Evolutionary conservation across 2,113 vertebrate species (phyloP).

Genomic region (Tychaedon coryphoeus): DNA sequence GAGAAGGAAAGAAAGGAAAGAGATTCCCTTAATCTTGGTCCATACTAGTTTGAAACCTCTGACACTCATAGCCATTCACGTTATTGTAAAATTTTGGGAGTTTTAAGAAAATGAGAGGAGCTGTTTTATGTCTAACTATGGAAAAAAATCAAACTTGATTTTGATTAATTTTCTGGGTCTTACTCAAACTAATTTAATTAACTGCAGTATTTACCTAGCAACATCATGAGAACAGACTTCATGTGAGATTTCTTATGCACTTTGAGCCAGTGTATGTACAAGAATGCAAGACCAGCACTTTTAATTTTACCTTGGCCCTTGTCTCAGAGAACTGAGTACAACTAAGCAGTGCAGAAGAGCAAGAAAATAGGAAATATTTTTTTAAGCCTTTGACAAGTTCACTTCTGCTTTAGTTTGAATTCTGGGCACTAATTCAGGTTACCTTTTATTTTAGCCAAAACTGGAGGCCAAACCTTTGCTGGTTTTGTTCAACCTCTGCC

Average conservation of each 20-base stretch:
- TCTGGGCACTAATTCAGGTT: slow-evolving; percentile 2
- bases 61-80: neutral
- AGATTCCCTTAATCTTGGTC: neutral
- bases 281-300: neutral
- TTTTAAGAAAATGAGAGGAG: neutral
- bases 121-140: neutral
- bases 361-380: slow-evolving; percentile 41
- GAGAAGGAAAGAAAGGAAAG: neutral
- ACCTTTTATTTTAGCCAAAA: slow-evolving; percentile 35
- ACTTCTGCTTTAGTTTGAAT: slow-evolving; percentile 17
- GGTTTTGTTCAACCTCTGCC: slow-evolving; percentile 31
- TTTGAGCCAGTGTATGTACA: neutral
- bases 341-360: neutral
- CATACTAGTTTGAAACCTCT: neutral
- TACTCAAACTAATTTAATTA: neutral
- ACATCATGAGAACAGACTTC: neutral
- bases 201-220: neutral
- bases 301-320: slow-evolving; percentile 15
- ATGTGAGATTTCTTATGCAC: neutral
- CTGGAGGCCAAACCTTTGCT: neutral
- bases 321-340: neutral
- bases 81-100: neutral
- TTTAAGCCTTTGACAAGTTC: slow-evolving; percentile 37
- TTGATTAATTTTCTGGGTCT: neutral
- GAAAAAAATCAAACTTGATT: neutral